Percentiles rank a stretch among this genome's conserved stretches.
Conservation (phyloP, 2,113 vertebrate genomes). For the Merops nubicus region DNA sequence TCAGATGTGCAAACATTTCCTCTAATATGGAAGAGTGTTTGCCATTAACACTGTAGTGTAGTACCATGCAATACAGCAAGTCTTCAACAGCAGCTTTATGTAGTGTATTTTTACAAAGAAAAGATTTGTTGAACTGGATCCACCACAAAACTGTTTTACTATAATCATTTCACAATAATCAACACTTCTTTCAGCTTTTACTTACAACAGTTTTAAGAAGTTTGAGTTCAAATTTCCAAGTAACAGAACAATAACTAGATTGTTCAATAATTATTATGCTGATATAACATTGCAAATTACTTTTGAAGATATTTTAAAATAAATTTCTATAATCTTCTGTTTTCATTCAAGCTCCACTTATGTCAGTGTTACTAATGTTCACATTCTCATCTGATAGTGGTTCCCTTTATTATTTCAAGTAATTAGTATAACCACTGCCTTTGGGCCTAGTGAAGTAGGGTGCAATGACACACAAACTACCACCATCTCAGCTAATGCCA, state of each 20-base stretch:
- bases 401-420: not conserved
- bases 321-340: not conserved
- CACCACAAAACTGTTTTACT: not conserved
- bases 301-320: not conserved
- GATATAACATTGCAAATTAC: not conserved
- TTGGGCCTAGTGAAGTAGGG: not conserved
- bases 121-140: not conserved
- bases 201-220: too few species aligned
- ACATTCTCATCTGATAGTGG: not conserved
- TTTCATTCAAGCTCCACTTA: not conserved
- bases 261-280: not conserved
- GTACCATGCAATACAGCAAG: too few species aligned
- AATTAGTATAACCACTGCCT: not conserved
- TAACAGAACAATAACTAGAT: not conserved
- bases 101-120: too few species aligned
- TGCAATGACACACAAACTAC: not conserved
- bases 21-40: too few species aligned
- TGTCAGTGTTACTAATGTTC: not conserved
- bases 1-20: too few species aligned
- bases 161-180: not conserved
- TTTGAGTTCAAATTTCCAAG: not conserved
- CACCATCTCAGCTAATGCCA: not conserved
- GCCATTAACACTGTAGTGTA: too few species aligned
- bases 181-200: not conserved
- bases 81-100: too few species aligned